These are phyloP conservation scores for Triplophysa bombifrons DNA, from an alignment of 2,797 vertebrate species.

Conservation along the genomic window DNA sequence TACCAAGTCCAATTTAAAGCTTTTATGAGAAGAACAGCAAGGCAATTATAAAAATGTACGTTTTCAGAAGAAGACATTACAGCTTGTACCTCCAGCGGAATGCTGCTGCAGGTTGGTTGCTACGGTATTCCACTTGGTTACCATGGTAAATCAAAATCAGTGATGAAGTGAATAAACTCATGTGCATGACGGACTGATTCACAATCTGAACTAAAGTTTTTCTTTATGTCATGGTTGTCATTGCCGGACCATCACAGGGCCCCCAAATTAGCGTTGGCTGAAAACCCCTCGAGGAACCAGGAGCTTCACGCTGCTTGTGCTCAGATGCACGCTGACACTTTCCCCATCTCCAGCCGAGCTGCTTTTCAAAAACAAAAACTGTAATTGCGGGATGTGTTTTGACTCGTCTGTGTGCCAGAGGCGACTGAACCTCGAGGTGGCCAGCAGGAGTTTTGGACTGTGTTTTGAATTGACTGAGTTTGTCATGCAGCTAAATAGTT, in stretches of 20 bases:
- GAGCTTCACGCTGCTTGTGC: conserved; percentile 66
- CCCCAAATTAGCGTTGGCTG: conserved; percentile 70
- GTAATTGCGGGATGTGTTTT: conserved; percentile 30
- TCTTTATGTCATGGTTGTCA: conserved; percentile 60
- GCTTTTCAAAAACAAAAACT: conserved; percentile 33
- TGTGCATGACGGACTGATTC: not conserved
- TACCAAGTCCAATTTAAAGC: conserved; percentile 13
- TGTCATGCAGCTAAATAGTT: conserved; percentile 2
- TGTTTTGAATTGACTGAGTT: conserved; percentile 17
- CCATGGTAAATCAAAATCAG: not conserved
- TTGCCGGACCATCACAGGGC: conserved; percentile 66
- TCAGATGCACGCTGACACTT: conserved; percentile 69
- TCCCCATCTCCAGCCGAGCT: conserved; percentile 13
- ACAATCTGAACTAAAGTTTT: not conserved
- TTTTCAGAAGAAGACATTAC: not conserved
- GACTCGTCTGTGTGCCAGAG: conserved; percentile 9
- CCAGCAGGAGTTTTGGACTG: conserved; percentile 28
- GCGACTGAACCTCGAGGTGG: conserved; percentile 12
- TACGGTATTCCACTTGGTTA: not conserved
- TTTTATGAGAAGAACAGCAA: conserved; percentile 5
- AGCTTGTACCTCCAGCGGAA: not conserved
- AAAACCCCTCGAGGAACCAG: conserved; percentile 66
- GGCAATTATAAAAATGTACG: not conserved
- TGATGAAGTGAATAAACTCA: not conserved
- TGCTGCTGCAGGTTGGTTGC: not conserved